Evolutionary conservation across 1,140 invertebrate genomes (phyloP).

Genomic region (Harlomillsia oculata): DNA sequence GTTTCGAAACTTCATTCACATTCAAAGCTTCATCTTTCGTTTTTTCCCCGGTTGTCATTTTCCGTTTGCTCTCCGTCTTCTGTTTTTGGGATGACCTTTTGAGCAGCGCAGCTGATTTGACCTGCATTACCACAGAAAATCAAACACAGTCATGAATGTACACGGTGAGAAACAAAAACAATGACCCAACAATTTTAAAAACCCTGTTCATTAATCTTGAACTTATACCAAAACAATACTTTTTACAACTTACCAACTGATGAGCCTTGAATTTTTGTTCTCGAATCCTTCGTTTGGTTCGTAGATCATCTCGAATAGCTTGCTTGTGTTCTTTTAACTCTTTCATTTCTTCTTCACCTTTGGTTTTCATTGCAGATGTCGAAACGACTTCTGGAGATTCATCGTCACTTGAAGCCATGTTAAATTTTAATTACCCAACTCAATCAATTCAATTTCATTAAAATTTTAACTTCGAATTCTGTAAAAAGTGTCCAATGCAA

Average conservation of each 20-base stretch:
- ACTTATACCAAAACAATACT: neutral
- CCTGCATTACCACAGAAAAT: neutral
- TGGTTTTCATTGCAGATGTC: neutral
- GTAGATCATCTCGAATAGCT: neutral
- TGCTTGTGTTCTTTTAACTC: neutral
- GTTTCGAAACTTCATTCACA: no score
- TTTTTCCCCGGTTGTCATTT: neutral
- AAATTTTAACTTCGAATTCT: no score
- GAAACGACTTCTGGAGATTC: neutral
- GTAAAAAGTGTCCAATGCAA: no score
- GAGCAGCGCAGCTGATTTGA: neutral
- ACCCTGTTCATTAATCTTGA: neutral
- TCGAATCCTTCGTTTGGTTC: neutral
- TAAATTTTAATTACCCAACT: no score
- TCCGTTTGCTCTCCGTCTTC: neutral
- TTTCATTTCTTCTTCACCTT: neutral
- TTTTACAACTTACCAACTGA: neutral
- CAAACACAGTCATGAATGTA: neutral
- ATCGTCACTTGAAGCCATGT: no score
- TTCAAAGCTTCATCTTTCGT: neutral
- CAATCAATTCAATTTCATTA: no score
- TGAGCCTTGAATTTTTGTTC: neutral
- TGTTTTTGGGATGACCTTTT: no score
- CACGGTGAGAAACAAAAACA: neutral
- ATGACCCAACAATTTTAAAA: no score